Percentiles rank a stretch among this genome's conserved stretches.
Evolutionary conservation across 2,888 invertebrate genomes (phyloP).

Genomic region (Lumbricus terrestris): DNA sequence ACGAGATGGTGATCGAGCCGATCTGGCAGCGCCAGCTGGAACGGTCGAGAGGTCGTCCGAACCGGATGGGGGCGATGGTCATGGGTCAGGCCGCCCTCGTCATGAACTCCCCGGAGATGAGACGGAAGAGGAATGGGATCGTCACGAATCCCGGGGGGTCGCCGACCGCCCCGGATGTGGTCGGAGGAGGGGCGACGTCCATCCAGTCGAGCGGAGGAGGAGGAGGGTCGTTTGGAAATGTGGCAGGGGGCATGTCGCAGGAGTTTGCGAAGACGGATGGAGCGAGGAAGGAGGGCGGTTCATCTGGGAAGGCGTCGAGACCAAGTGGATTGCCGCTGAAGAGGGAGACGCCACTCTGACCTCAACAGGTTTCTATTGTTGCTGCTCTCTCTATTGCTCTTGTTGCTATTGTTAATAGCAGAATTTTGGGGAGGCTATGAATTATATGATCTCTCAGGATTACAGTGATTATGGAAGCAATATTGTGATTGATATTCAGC

Average conservation of each 20-base stretch:
- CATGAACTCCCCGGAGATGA: constrained; percentile 52
- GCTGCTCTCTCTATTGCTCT: no score
- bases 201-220: constrained; percentile 19
- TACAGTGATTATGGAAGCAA: no score
- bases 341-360: constrained; percentile 74
- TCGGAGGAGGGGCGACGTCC: background rate
- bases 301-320: constrained; percentile 32
- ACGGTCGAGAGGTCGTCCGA: constrained; percentile 38
- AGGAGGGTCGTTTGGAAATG: constrained; percentile 35
- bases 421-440: no score
- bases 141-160: constrained; percentile 59
- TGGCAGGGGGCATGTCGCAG: constrained; percentile 27
- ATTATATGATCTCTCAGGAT: no score
- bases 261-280: background rate
- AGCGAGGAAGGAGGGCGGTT: constrained; percentile 15
- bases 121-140: constrained; percentile 54
- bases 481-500: no score
- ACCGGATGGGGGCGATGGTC: constrained; percentile 34
- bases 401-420: no score
- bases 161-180: constrained; percentile 12
- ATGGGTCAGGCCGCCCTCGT: constrained; percentile 46
- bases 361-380: background rate
- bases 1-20: constrained; percentile 40
- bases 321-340: constrained; percentile 79
- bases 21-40: constrained; percentile 52